Evolutionary conservation across 2,797 vertebrate genomes (phyloP).

Genomic region (Lerista edwardsae): DNA sequence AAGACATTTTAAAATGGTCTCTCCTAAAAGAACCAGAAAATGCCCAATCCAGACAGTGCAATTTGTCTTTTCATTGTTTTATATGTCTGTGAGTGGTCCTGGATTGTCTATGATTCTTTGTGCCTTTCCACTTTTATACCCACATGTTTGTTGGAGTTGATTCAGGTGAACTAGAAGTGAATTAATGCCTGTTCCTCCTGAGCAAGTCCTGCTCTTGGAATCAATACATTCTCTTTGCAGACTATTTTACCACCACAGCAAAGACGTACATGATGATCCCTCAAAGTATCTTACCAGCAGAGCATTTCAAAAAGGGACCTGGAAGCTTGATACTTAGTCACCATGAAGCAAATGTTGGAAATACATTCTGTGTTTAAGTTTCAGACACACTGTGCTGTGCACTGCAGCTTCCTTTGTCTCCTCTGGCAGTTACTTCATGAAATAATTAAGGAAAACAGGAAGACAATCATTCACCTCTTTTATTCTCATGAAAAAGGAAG

Average conservation of each 20-base stretch:
- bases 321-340: constrained; percentile 47
- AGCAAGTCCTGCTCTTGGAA: constrained; percentile 43
- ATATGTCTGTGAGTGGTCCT: too few species aligned
- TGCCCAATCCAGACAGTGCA: too few species aligned
- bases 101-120: not conserved
- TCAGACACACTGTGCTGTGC: constrained; percentile 53
- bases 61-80: too few species aligned
- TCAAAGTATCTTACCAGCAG: constrained; percentile 58
- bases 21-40: too few species aligned
- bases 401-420: constrained; percentile 50
- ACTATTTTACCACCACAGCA: constrained; percentile 44
- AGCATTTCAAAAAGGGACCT: constrained; percentile 17
- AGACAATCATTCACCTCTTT: constrained; percentile 29
- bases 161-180: constrained; percentile 41
- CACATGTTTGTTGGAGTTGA: not conserved
- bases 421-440: constrained; percentile 52
- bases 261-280: constrained; percentile 43
- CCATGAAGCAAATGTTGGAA: constrained; percentile 57
- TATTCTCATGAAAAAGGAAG: constrained; percentile 49
- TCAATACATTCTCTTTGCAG: constrained; percentile 46
- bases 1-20: too few species aligned
- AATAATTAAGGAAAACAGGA: constrained; percentile 63
- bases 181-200: constrained; percentile 22
- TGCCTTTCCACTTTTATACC: constrained; percentile 7
- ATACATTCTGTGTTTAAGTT: constrained; percentile 51